Base-by-base conservation (phyloP, 2,797 vertebrate genomes). In the Dryobates pubescens region DNA sequence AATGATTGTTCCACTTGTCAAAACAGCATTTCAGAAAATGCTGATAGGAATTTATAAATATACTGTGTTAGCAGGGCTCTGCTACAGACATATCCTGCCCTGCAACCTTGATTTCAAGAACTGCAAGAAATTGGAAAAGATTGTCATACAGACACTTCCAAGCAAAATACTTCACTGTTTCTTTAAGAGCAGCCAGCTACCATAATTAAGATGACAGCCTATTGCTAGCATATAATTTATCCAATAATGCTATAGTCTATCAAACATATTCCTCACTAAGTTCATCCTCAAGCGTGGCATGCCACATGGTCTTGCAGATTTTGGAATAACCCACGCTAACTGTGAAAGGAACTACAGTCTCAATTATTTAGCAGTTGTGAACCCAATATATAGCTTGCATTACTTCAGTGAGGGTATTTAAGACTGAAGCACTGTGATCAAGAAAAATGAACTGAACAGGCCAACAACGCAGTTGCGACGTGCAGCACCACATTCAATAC, bases 21-120 rank as follows among this genome's bases (percentile, higher is more conserved):
- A 74, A 84, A 70, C 61, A 94, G 43, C 63, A 65, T n/a, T 65
- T 45, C 41, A n/a, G 76, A 90, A 95, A 73, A 70, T 51, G 26
- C 23, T 24, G 79, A 62, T 49, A 64, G 68, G 24, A 77, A 49
- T 22, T 51, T 69, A 69, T 47, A 87, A 88, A 90, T 69, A 82
- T 92, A 81, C 17, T 34, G 59, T 73, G 22, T 24, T 18, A 56
- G 54, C 20, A 51, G 51, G 51, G 16, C 29, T 79, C 57, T 78
- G 62, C 71, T 3, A 3, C 51, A 82, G 62, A n/a, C 16, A 26
- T 43, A 74, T 77, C 17, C 61, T 80, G 59, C 17, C 76, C 75
- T 67, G 43, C 29, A 82, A 22, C 51, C 61, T 34, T 30, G 18
- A 20, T 61, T 85, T 62, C 64, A 82, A 81, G 54, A 88, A 63